A percentile compares a stretch with the other conserved stretches of the same genome.
Conservation (phyloP, 2,888 invertebrate genomes). For the Epinotia bilunana region DNA sequence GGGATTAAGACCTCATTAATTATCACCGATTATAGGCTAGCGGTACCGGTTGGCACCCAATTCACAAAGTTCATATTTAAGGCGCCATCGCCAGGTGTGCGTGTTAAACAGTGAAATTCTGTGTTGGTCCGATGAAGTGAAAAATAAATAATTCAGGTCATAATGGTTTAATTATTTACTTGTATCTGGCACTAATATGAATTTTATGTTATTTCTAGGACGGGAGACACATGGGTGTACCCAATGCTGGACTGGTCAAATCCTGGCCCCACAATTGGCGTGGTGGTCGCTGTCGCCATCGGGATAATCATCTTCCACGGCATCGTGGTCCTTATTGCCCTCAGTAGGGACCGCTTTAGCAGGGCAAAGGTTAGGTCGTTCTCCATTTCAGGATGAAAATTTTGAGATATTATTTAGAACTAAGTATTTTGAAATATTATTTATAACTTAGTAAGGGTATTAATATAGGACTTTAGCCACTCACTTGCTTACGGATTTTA, state of each 20-base stretch:
- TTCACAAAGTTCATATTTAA: too few relatives aligned
- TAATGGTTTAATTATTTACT: too few relatives aligned
- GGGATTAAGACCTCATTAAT: too few relatives aligned
- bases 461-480: too few relatives aligned
- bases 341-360: conserved; percentile 71
- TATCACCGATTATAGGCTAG: too few relatives aligned
- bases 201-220: conserved; percentile 69
- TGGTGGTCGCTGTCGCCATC: conserved; percentile 84
- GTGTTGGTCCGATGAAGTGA: too few relatives aligned
- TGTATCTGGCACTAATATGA: background rate
- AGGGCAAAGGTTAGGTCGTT: conserved; percentile 55
- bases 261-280: conserved; percentile 84
- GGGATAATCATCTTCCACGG: conserved; percentile 86
- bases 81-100: too few relatives aligned
- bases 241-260: conserved; percentile 90
- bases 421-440: background rate
- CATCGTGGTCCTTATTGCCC: conserved; percentile 81
- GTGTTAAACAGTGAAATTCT: too few relatives aligned
- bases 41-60: too few relatives aligned
- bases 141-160: too few relatives aligned
- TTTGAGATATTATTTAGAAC: background rate
- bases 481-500: too few relatives aligned
- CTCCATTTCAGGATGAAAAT: conserved; percentile 51
- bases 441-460: too few relatives aligned
- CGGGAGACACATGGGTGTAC: conserved; percentile 88